phyloP scores from a whole-genome alignment of 37 sponge, comb jelly and placozoan species.

The Spongia lamella region DNA sequence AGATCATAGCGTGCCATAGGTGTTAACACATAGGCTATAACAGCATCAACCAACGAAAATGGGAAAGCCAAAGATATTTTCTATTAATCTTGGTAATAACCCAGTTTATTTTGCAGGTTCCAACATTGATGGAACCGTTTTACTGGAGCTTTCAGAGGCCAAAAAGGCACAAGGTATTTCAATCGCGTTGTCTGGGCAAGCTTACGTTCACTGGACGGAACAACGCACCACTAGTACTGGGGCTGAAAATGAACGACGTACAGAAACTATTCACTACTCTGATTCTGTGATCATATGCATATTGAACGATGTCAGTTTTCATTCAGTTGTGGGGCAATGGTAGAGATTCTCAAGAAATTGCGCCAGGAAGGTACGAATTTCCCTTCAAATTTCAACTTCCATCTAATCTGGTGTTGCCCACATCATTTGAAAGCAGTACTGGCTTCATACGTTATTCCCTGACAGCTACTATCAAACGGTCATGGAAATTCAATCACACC shows the following conservation, averaged over 20 bases:
- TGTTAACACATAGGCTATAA: too few relatives aligned
- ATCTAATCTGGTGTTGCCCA: constrained; percentile 6
- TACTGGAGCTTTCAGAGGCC: background rate
- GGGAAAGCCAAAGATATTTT: too few relatives aligned
- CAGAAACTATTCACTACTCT: constrained; percentile 41
- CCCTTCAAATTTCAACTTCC: constrained; percentile 46
- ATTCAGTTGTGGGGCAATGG: constrained; percentile 33
- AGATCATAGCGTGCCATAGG: too few relatives aligned
- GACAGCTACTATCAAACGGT: constrained; percentile 39
- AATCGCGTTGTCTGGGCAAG: constrained; percentile 38
- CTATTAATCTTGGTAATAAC: too few relatives aligned
- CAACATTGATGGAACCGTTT: background rate
- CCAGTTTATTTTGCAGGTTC: too few relatives aligned
- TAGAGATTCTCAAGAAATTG: constrained; percentile 7
- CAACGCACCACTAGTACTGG: constrained; percentile 22
- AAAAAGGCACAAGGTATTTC: constrained; percentile 37
- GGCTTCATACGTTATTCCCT: constrained; percentile 60
- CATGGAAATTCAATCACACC: constrained; percentile 53
- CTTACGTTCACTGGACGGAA: constrained; percentile 73
- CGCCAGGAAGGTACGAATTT: constrained; percentile 40
- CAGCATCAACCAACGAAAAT: too few relatives aligned
- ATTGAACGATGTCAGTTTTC: constrained; percentile 1
- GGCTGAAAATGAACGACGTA: constrained; percentile 30
- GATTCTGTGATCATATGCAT: constrained; percentile 28
- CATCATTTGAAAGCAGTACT: constrained; percentile 16